Base-by-base conservation (phyloP, 2,113 vertebrate species). In the Phocoena sinus region DNA sequence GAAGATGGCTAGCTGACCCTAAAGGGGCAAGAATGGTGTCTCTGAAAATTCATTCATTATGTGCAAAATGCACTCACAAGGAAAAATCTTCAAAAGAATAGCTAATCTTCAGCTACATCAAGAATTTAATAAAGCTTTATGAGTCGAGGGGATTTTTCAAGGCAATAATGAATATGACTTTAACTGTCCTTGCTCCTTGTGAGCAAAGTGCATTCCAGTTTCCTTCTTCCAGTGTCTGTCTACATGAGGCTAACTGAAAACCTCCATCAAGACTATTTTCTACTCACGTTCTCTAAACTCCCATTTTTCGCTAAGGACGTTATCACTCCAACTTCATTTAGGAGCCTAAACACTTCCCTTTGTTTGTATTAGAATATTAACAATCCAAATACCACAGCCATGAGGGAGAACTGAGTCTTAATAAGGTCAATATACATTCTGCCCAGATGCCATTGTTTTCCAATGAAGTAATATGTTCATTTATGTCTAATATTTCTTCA, bases 391-490 rank as follows among this genome's bases (percentile, higher is more conserved):
- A 97, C 88, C 95, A 97, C 53, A 85, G 87, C 74, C 86, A 89
- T 98, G 93, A 85, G 88, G 73, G 95, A 97, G 77, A 81, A 89
- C 73, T 67, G 67, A 60, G 82, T 97, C 95, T 96, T 97, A 97
- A 95, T 91, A 97, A 95, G 97, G 89, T 92, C 97, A 95, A 97
- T 98, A 97, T 98, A 97, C 67, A 91, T 97, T 91, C 93, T 97
- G 71, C 93, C 96, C 94, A 97, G 90, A 97, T 91, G 86, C 58
- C 86, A 93, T 84, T 98, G 91, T 92, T 97, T 97, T 97, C 96
- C 92, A 97, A 5, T 98, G 94, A 98, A 96, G 93, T 96, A 97
- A 97, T 73, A 33, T 92, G 47, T 74, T 89, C 53, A 44, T 84
- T 80, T 93, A 67, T 56, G 44, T 31, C 85, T 93, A 80, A 71